These are phyloP conservation scores for Tetramorium simillimum DNA, from an alignment of 1,140 invertebrate species.

Conservation along the genomic window DNA sequence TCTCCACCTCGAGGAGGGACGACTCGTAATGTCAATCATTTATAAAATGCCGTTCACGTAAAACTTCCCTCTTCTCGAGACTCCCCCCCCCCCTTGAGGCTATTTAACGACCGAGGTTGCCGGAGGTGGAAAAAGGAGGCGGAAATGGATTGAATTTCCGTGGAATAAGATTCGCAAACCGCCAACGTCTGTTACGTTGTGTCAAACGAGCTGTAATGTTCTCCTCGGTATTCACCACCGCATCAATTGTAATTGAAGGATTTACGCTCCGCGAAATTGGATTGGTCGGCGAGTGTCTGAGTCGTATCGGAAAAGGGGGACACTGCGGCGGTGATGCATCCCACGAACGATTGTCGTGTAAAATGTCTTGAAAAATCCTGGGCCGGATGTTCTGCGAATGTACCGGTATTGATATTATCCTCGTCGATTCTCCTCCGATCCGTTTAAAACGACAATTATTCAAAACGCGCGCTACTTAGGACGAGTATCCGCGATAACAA, in stretches of 20 bases:
- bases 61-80: neutral
- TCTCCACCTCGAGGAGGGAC: neutral
- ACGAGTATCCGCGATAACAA: neutral
- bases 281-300: constrained; percentile 16
- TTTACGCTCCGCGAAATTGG: constrained; percentile 46
- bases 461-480: too few relatives aligned
- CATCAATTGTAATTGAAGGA: constrained; percentile 45
- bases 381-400: neutral
- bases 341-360: neutral
- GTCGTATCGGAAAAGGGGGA: constrained; percentile 10
- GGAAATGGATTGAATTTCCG: constrained; percentile 40
- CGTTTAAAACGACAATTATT: neutral
- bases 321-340: neutral
- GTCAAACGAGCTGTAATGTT: constrained; percentile 28
- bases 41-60: constrained; percentile 37
- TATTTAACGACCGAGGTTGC: constrained; percentile 40
- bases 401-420: neutral
- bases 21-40: constrained; percentile 28
- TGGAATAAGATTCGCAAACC: constrained; percentile 31
- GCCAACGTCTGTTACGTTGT: constrained; percentile 9
- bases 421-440: too few relatives aligned
- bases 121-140: neutral
- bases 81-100: neutral
- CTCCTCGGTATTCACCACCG: constrained; percentile 26
- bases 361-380: neutral